Evolutionary conservation across 2,888 invertebrate genomes (phyloP).

Genomic region (Nephrotoma flavescens): DNA sequence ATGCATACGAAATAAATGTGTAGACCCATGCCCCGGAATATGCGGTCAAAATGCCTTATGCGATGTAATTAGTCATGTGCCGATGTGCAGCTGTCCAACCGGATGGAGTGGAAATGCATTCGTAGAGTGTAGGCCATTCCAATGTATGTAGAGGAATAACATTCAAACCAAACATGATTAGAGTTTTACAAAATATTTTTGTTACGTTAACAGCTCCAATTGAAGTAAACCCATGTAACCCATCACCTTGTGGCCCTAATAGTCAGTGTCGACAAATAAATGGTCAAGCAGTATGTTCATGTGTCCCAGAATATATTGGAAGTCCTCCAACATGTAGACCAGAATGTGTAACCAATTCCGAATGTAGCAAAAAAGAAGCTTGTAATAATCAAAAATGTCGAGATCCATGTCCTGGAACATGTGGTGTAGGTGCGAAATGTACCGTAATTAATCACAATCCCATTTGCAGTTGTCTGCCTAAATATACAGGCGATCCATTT

Average conservation of each 20-base stretch:
- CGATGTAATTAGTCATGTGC: slow-evolving; percentile 57
- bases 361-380: slow-evolving; percentile 57
- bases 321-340: slow-evolving; percentile 64
- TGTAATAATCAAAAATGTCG: slow-evolving; percentile 68
- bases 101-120: slow-evolving; percentile 57
- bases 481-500: slow-evolving; percentile 62
- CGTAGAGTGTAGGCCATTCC: slow-evolving; percentile 41
- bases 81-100: slow-evolving; percentile 53
- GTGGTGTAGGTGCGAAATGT: slow-evolving; percentile 56
- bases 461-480: slow-evolving; percentile 55
- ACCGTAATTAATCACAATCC: slow-evolving; percentile 64
- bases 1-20: slow-evolving; percentile 54
- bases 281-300: slow-evolving; percentile 62
- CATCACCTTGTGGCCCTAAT: slow-evolving; percentile 59
- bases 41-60: slow-evolving; percentile 63
- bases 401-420: slow-evolving; percentile 63
- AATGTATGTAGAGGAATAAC: slow-evolving; percentile 17
- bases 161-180: slow-evolving; percentile 19
- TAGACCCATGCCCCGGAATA: slow-evolving; percentile 58
- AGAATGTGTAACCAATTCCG: slow-evolving; percentile 63
- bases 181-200: not conserved
- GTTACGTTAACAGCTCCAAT: slow-evolving; percentile 18
- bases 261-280: slow-evolving; percentile 59
- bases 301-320: slow-evolving; percentile 54
- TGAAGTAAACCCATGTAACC: slow-evolving; percentile 47